Conservation (phyloP, 2,113 vertebrate genomes). For the Lutjanus erythropterus region DNA sequence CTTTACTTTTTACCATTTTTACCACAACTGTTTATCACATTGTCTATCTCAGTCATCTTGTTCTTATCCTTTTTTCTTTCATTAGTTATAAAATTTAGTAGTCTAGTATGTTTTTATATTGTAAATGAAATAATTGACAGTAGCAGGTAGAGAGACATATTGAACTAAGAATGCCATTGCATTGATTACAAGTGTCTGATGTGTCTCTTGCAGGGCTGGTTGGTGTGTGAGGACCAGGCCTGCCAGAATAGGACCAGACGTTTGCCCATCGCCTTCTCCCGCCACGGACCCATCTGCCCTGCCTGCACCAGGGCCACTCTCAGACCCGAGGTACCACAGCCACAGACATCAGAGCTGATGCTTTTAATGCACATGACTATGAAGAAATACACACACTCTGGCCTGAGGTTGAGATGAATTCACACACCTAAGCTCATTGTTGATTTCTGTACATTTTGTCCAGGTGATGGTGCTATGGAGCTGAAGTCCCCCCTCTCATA, state of each 20-base stretch:
- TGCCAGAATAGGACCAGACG: slow-evolving; percentile 91
- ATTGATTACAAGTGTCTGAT: no score
- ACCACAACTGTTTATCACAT: no score
- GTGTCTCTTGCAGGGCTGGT: slow-evolving; percentile 88
- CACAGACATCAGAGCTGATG: background rate
- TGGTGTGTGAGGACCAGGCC: slow-evolving; percentile 95
- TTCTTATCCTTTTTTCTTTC: no score
- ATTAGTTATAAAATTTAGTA: no score
- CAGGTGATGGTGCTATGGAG: slow-evolving; percentile 88
- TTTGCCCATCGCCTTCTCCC: slow-evolving; percentile 91
- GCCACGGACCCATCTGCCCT: slow-evolving; percentile 92
- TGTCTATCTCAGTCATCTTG: no score
- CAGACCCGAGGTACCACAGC: slow-evolving; percentile 88
- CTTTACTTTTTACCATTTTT: no score
- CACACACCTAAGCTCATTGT: background rate
- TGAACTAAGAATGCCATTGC: no score
- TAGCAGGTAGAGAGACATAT: no score
- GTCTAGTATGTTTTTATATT: no score
- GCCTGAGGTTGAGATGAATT: background rate
- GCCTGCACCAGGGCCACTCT: slow-evolving; percentile 90
- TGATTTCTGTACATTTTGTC: slow-evolving; percentile 65
- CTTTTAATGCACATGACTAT: background rate
- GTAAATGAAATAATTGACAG: no score
- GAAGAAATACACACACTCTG: background rate
- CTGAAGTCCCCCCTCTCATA: slow-evolving; percentile 51